Conservation (phyloP, 2,113 vertebrate species). For the Siniperca chuatsi region DNA sequence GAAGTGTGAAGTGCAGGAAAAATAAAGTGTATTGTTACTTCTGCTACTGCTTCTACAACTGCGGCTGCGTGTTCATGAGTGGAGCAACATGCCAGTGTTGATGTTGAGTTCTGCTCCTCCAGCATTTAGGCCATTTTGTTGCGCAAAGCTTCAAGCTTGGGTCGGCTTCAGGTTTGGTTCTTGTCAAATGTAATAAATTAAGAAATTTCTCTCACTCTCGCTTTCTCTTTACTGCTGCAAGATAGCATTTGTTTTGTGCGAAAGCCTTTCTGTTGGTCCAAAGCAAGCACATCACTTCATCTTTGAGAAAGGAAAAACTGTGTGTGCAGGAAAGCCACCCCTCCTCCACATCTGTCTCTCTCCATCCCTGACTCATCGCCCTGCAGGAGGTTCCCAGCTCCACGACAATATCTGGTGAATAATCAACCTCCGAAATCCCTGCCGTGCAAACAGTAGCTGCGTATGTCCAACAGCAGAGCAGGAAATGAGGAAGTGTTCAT, state of each 20-base stretch:
- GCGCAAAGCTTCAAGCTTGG: not conserved
- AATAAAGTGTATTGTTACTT: not conserved
- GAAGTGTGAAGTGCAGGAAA: not conserved
- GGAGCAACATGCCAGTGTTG: not conserved
- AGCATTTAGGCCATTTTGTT: not conserved
- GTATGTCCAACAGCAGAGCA: conserved; percentile 1
- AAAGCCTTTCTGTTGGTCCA: not conserved
- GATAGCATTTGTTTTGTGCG: not conserved
- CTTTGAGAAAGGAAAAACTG: too few relatives aligned
- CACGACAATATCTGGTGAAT: conserved; percentile 43
- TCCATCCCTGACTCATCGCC: conserved; percentile 34
- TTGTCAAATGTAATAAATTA: not conserved
- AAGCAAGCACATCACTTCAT: not conserved
- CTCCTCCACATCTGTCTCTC: conserved; percentile 32
- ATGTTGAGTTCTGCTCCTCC: not conserved
- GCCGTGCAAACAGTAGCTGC: conserved; percentile 35
- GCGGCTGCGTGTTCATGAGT: not conserved
- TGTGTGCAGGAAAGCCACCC: not conserved
- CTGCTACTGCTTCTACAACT: not conserved
- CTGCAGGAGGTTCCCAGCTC: conserved; percentile 56
- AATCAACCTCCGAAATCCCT: conserved; percentile 45
- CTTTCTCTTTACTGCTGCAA: not conserved
- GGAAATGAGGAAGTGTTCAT: conserved; percentile 35
- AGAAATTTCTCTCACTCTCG: not conserved
- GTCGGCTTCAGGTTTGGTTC: not conserved